Evolutionary conservation across 2,113 vertebrate genomes (phyloP).

Genomic region (Megalops atlanticus): DNA sequence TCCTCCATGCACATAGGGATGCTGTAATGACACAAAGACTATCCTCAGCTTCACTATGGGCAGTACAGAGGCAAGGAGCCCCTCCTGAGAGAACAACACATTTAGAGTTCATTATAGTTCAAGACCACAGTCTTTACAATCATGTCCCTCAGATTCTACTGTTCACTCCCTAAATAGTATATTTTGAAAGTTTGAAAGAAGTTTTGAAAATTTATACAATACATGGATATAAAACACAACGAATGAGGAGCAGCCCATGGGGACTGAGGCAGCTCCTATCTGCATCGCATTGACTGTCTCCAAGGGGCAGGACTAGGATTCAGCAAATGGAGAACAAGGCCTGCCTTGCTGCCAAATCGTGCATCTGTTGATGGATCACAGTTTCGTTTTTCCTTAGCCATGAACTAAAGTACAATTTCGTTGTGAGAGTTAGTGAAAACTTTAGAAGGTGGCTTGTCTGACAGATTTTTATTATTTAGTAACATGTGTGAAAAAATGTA

Average conservation of each 20-base stretch:
- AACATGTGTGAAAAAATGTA: slow-evolving; percentile 76
- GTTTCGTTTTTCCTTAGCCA: slow-evolving; percentile 3
- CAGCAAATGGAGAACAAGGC: slow-evolving; percentile 37
- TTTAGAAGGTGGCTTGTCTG: slow-evolving; percentile 65
- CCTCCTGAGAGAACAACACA: too few species aligned
- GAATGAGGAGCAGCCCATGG: not conserved
- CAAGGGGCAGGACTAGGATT: too few species aligned
- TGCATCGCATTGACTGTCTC: too few species aligned
- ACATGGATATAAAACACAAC: not conserved
- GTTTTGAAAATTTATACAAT: not conserved
- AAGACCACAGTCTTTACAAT: not conserved
- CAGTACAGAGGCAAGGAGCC: too few species aligned
- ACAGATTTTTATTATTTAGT: slow-evolving; percentile 80
- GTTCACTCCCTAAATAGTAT: not conserved
- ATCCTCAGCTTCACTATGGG: too few species aligned
- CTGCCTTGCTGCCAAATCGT: not conserved
- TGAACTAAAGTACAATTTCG: slow-evolving; percentile 22
- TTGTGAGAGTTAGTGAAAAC: slow-evolving; percentile 62
- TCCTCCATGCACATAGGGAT: too few species aligned
- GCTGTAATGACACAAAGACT: too few species aligned
- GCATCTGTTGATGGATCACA: not conserved
- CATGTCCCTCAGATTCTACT: not conserved
- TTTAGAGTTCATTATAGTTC: too few species aligned
- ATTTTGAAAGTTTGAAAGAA: not conserved
- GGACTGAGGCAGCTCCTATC: too few species aligned